phyloP scores from a whole-genome alignment of 2,113 vertebrate genomes.

The Dendrocopos noguchii region DNA sequence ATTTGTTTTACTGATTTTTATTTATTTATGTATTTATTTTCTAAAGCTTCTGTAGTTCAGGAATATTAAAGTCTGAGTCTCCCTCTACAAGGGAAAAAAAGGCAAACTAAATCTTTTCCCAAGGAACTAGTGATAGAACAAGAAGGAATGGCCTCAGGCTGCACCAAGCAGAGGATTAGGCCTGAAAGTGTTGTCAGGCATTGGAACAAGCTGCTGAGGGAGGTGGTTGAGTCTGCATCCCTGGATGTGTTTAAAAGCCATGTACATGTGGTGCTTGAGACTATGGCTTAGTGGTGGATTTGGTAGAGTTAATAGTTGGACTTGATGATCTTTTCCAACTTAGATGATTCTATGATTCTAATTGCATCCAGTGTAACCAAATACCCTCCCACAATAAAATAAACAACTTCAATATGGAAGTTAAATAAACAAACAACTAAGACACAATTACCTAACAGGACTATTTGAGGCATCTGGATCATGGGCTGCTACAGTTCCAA shows the following conservation, averaged over 20 bases:
- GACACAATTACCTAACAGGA: constrained; percentile 85
- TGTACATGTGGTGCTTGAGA: no score
- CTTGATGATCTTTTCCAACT: no score
- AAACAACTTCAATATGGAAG: neutral
- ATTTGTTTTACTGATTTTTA: neutral
- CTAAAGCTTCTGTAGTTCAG: neutral
- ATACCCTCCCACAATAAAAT: neutral
- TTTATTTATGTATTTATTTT: neutral
- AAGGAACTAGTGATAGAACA: no score
- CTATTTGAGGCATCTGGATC: constrained; percentile 91
- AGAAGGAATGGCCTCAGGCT: no score
- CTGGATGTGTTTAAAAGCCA: no score
- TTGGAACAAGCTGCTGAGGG: no score
- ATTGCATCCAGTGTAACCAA: neutral
- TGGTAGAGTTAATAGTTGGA: no score
- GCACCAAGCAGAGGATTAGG: no score
- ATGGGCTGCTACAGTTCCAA: constrained; percentile 90
- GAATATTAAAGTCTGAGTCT: neutral
- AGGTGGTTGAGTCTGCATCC: no score
- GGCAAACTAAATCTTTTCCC: no score
- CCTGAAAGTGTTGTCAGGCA: no score
- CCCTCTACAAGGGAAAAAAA: neutral
- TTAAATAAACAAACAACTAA: neutral
- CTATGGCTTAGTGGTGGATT: no score
- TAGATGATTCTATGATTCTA: neutral